Base-by-base conservation (phyloP, 2,113 vertebrate species). In the Erythrolamprus reginae region DNA sequence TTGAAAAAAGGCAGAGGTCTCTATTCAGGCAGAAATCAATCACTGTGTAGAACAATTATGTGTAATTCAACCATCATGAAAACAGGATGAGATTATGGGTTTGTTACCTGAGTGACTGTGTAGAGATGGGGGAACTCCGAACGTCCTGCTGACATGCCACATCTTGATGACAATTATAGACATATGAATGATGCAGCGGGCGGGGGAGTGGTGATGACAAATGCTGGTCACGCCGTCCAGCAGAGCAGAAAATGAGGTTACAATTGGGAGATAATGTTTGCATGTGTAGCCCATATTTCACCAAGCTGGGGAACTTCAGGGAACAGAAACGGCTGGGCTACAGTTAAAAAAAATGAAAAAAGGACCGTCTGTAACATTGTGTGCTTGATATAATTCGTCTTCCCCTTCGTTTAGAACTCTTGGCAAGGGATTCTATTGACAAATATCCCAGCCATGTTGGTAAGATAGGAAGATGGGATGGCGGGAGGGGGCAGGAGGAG, bases 11-110 rank as follows among this genome's bases (percentile, higher is more conserved):
- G 97, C 97, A 98, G 97, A 98, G 98, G 97, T 97, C 97, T 98
- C 97, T 98, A 98, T 98, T 98, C 97, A 98, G 97, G 97, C 98
- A 98, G 98, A 99, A 99, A 99, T 99, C 98, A 98, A 99, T 99
- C 99, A 98, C 97, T 95, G 98, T 97, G 97, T 98, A 97, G 97
- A 98, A 98, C 98, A 99, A 99, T 99, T 99, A 99, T 98, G 97
- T 98, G 98, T 99, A 99, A 99, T 99, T 99, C 98, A 98, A 97
- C 97, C 98, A 97, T 97, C 97, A 97, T 98, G 97, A 97, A 98
- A 98, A 98, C 97, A 98, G 96, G 97, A 97, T 95, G 97, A 98
- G 98, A 99, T 99, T 98, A 98, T 98, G 97, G 98, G 98, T 98
- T 97, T 98, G 98, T 98, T 99, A 99, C 98, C 98, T 99, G 98